Conservation (phyloP, 2,888 invertebrate species). For the Desoria tigrina region DNA sequence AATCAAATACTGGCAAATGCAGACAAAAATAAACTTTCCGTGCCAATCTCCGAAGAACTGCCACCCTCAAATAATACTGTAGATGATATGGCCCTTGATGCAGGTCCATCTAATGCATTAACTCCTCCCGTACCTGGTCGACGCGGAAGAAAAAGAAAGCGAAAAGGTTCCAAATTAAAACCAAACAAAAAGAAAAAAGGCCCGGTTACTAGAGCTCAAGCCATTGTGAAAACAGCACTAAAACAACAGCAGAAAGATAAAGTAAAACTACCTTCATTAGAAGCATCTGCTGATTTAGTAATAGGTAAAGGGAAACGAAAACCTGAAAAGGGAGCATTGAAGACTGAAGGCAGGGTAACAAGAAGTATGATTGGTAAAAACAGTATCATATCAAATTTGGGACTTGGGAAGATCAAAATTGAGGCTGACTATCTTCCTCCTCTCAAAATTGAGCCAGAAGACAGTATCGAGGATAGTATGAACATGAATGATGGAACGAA, state of each 20-base stretch:
- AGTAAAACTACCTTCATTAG: constrained; percentile 3
- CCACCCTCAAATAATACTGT: not conserved
- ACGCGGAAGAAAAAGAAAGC: constrained; percentile 30
- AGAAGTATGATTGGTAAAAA: constrained; percentile 16
- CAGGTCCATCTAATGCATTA: not conserved
- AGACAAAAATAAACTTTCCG: too few species aligned
- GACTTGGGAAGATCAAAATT: constrained; percentile 34
- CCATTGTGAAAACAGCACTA: constrained; percentile 28
- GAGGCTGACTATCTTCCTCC: constrained; percentile 22
- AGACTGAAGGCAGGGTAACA: constrained; percentile 7
- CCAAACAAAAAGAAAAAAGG: constrained; percentile 39
- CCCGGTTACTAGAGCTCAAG: constrained; percentile 37
- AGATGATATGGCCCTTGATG: not conserved
- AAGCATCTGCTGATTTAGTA: not conserved
- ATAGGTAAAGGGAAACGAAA: not conserved
- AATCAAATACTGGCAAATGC: too few species aligned
- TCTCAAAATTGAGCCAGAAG: constrained; percentile 27
- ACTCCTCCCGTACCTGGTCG: not conserved
- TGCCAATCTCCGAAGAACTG: too few species aligned
- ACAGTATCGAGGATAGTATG: constrained; percentile 6
- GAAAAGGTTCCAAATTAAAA: constrained; percentile 15
- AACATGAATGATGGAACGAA: constrained; percentile 19
- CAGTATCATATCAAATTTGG: constrained; percentile 12
- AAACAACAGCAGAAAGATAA: constrained; percentile 10
- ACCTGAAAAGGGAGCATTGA: not conserved